Conservation (phyloP, 2,888 invertebrate species). For the Diplazon laetatorius region DNA sequence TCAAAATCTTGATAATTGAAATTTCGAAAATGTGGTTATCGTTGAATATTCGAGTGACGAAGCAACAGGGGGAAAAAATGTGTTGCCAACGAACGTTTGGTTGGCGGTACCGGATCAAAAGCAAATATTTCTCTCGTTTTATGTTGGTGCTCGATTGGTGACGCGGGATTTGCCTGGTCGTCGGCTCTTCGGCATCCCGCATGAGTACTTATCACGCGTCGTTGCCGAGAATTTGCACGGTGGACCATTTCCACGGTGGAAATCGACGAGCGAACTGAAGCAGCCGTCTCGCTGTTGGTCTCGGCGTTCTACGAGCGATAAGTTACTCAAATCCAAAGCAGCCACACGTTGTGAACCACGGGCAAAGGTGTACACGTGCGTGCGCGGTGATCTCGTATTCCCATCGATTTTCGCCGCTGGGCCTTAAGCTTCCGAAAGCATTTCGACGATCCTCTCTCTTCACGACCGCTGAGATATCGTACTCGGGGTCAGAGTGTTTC, state of each 20-base stretch:
- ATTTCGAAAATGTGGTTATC: too few species aligned
- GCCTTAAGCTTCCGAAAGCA: slow-evolving; percentile 37
- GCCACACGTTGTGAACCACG: slow-evolving; percentile 40
- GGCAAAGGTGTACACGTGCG: slow-evolving; percentile 44
- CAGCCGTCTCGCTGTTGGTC: slow-evolving; percentile 39
- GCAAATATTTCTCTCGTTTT: slow-evolving; percentile 76
- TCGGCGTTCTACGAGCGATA: slow-evolving; percentile 62
- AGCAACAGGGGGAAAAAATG: not conserved
- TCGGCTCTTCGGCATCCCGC: slow-evolving; percentile 41
- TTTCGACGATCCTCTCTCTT: slow-evolving; percentile 28
- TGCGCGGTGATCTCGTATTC: slow-evolving; percentile 50
- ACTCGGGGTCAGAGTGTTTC: slow-evolving; percentile 37
- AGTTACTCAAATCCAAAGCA: slow-evolving; percentile 59
- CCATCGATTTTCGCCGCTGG: slow-evolving; percentile 33
- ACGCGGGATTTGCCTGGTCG: slow-evolving; percentile 58
- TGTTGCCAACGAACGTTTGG: slow-evolving; percentile 37
- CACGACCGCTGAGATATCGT: slow-evolving; percentile 48
- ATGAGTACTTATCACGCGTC: slow-evolving; percentile 37
- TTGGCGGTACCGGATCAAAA: slow-evolving; percentile 65
- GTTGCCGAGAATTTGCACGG: slow-evolving; percentile 40
- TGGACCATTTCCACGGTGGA: slow-evolving; percentile 47
- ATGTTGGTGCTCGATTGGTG: slow-evolving; percentile 67
- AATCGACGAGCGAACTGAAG: slow-evolving; percentile 23
- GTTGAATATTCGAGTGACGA: not conserved
- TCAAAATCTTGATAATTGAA: not conserved